Conservation (phyloP, 2,888 invertebrate genomes). For the Drosophila yooni region DNA sequence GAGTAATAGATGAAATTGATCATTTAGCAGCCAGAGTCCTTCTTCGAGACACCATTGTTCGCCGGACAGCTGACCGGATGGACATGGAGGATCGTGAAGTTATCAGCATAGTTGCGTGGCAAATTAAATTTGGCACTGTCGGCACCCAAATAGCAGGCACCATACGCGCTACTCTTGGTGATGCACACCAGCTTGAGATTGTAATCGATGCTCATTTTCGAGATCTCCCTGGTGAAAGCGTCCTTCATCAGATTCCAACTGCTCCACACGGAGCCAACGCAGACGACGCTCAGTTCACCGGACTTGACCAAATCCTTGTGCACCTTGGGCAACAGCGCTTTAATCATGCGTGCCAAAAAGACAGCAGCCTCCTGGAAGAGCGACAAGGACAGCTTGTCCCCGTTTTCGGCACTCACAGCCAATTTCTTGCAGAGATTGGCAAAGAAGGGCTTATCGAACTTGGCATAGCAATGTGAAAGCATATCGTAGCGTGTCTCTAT, state of each 20-base stretch:
- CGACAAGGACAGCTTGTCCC: conserved; percentile 90
- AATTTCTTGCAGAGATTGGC: conserved; percentile 90
- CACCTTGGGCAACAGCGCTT: conserved; percentile 88
- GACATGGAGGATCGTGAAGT: conserved; percentile 88
- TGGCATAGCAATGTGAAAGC: conserved; percentile 90
- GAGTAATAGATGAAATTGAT: not conserved
- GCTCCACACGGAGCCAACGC: conserved; percentile 97
- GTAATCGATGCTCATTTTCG: conserved; percentile 80
- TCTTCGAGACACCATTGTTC: conserved; percentile 41
- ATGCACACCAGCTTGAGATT: conserved; percentile 88
- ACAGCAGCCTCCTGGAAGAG: conserved; percentile 90
- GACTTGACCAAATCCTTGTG: conserved; percentile 85
- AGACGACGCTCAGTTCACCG: conserved; percentile 89
- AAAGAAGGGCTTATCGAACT: conserved; percentile 93
- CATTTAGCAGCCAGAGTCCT: conserved; percentile 6
- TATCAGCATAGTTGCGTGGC: conserved; percentile 89
- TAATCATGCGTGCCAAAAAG: conserved; percentile 88
- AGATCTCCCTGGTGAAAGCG: conserved; percentile 88
- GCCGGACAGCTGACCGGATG: conserved; percentile 34
- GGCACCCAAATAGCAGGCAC: conserved; percentile 94
- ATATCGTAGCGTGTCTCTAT: conserved; percentile 89
- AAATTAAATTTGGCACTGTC: conserved; percentile 88
- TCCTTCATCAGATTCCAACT: conserved; percentile 93
- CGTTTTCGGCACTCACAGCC: conserved; percentile 88
- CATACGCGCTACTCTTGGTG: conserved; percentile 91